Percentiles rank a stretch among this genome's conserved stretches.
Conservation (phyloP, 2,113 vertebrate genomes). For the Illadopsis cleaveri region DNA sequence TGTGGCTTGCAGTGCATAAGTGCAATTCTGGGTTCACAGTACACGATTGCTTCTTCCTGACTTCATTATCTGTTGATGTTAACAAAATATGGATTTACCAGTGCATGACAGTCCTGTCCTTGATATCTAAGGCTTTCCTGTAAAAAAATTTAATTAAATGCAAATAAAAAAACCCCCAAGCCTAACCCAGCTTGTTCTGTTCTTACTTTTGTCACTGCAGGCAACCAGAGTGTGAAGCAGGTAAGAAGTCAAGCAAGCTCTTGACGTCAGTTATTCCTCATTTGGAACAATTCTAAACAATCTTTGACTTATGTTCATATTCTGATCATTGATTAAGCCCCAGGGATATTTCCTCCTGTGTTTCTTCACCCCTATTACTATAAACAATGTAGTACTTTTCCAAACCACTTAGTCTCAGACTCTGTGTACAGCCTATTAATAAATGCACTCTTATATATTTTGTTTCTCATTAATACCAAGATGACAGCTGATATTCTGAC, state of each 20-base stretch:
- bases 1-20: not conserved
- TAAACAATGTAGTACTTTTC: conserved; percentile 64
- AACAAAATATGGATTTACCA: not conserved
- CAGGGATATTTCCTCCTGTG: conserved; percentile 69
- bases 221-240: conserved; percentile 68
- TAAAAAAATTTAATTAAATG: conserved; percentile 42
- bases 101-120: not conserved
- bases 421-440: conserved; percentile 6
- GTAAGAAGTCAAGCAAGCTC: conserved; percentile 68
- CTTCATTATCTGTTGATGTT: not conserved
- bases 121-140: not conserved
- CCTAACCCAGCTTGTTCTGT: not conserved
- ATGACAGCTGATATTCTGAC: conserved; percentile 32
- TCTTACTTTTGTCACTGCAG: conserved; percentile 64
- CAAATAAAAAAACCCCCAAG: not conserved
- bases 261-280: conserved; percentile 76
- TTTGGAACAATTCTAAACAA: conserved; percentile 70
- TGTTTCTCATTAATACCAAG: conserved; percentile 26
- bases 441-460: conserved; percentile 1
- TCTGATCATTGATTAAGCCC: conserved; percentile 74
- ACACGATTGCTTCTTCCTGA: not conserved
- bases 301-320: conserved; percentile 66
- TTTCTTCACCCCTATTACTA: conserved; percentile 66
- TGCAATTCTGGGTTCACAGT: not conserved
- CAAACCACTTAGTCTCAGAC: conserved; percentile 27